Evolutionary conservation across 2,888 invertebrate species (phyloP).

Genomic region (Pollenia griseotomentosa): DNA sequence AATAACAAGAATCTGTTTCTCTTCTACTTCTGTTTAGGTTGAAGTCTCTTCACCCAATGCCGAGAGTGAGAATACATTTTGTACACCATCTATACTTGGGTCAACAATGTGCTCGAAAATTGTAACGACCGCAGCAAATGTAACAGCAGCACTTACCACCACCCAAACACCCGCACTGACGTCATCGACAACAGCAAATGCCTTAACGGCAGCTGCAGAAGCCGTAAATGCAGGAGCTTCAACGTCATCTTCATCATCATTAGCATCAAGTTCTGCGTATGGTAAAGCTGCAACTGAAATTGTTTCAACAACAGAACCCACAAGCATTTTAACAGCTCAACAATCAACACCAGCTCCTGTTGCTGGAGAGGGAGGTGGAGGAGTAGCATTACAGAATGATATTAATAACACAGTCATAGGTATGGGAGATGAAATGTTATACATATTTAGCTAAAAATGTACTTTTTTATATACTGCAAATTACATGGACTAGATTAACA

Average conservation of each 20-base stretch:
- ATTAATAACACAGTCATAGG: constrained; percentile 74
- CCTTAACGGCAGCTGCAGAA: constrained; percentile 53
- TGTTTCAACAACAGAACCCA: constrained; percentile 74
- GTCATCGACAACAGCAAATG: constrained; percentile 69
- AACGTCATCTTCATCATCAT: constrained; percentile 46
- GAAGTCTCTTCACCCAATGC: constrained; percentile 84
- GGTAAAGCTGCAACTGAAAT: constrained; percentile 58
- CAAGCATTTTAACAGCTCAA: constrained; percentile 72
- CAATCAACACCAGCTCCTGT: constrained; percentile 71
- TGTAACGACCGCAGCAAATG: constrained; percentile 82
- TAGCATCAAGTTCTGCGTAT: constrained; percentile 48
- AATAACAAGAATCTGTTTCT: constrained; percentile 7
- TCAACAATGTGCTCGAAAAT: constrained; percentile 84
- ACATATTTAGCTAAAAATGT: constrained; percentile 4
- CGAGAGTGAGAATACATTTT: constrained; percentile 84
- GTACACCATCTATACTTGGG: constrained; percentile 84
- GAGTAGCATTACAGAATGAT: constrained; percentile 66
- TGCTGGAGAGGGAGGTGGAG: constrained; percentile 74
- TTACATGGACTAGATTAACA: constrained; percentile 42
- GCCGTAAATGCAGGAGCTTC: constrained; percentile 50
- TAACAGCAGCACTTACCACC: constrained; percentile 81
- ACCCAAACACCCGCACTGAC: constrained; percentile 78
- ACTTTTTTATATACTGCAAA: constrained; percentile 18
- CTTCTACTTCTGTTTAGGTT: constrained; percentile 78
- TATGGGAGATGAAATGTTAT: constrained; percentile 57